phyloP scores from a whole-genome alignment of 2,113 vertebrate genomes.

The Microcebus griseorufus region DNA sequence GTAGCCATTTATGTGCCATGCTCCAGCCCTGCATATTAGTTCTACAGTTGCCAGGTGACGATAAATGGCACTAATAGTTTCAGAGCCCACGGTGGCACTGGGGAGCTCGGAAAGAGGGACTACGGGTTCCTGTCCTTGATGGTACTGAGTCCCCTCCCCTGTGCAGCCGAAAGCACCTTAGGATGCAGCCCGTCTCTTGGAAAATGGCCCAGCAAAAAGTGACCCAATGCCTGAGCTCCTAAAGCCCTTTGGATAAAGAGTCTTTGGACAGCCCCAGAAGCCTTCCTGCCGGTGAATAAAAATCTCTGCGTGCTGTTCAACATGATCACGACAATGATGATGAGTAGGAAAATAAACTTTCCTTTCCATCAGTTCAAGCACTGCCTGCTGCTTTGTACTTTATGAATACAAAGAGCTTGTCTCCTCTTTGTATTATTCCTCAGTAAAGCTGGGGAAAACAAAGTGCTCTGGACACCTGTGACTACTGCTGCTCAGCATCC shows the following conservation, averaged over 20 bases:
- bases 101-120: not conserved
- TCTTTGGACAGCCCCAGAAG: not conserved
- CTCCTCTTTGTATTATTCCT: not conserved
- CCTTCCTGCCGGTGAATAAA: not conserved
- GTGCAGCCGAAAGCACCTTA: not conserved
- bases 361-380: constrained; percentile 19
- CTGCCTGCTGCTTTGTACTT: not conserved
- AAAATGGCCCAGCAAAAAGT: not conserved
- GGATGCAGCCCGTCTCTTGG: not conserved
- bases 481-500: not conserved
- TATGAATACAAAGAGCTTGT: not conserved
- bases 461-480: not conserved
- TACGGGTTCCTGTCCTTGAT: not conserved
- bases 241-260: not conserved
- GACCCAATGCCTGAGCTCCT: not conserved
- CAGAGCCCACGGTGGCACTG: not conserved
- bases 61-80: not conserved
- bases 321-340: not conserved
- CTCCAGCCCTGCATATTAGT: not conserved
- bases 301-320: not conserved
- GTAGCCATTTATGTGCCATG: not conserved
- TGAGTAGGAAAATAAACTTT: not conserved
- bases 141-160: not conserved
- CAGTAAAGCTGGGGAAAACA: not conserved
- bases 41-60: not conserved